These are phyloP conservation scores for Mastigias papua DNA, from an alignment of 30 jellyfish, hydroid and myxozoan species.

Conservation along the genomic window DNA sequence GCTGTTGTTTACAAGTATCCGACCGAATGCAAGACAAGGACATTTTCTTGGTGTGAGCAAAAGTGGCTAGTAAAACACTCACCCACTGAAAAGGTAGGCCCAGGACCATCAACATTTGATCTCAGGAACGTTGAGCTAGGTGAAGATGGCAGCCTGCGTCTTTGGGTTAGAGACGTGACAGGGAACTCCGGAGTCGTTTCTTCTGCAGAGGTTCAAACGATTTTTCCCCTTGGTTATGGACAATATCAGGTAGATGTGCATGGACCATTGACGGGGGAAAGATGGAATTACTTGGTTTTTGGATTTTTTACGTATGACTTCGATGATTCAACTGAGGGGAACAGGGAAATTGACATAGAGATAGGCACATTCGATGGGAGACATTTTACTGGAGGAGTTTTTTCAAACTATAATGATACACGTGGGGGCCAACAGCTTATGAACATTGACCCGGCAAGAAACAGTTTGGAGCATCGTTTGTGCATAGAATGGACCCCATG, in stretches of 20 bases:
- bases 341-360: conserved; percentile 51
- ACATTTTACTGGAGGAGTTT: conserved; percentile 49
- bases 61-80: conserved; percentile 50
- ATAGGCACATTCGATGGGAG: conserved; percentile 57
- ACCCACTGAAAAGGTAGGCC: conserved; percentile 52
- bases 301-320: conserved; percentile 52
- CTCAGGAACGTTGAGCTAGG: conserved; percentile 45
- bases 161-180: conserved; percentile 35
- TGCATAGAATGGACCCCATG: conserved; percentile 37
- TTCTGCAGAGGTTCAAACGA: conserved; percentile 51
- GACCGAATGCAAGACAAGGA: background rate
- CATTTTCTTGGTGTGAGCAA: conserved; percentile 49
- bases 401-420: conserved; percentile 37
- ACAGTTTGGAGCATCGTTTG: conserved; percentile 21
- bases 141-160: conserved; percentile 28
- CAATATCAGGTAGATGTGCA: conserved; percentile 34
- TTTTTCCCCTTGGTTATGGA: conserved; percentile 52
- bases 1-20: background rate
- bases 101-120: conserved; percentile 56
- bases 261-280: conserved; percentile 40
- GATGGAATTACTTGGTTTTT: conserved; percentile 50
- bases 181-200: background rate
- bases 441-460: conserved; percentile 25
- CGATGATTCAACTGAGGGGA: background rate
- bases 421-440: conserved; percentile 19